phyloP scores from a whole-genome alignment of 2,797 vertebrate genomes.

The Apogon hyalosoma region DNA sequence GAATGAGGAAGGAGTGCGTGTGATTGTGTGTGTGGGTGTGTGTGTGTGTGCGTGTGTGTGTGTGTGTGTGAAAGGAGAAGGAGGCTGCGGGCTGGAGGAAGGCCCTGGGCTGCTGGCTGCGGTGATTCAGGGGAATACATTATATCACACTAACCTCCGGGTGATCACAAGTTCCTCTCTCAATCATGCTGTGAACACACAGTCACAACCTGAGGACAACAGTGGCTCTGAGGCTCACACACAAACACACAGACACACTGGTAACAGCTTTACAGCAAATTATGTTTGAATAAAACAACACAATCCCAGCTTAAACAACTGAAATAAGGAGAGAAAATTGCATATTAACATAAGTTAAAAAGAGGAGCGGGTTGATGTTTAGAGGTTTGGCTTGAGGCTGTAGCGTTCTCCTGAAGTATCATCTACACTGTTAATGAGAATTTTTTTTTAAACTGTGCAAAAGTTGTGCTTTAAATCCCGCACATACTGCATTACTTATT shows the following conservation, averaged over 20 bases:
- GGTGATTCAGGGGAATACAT: slow-evolving; percentile 77
- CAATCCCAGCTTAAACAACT: slow-evolving; percentile 68
- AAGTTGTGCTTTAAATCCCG: neutral
- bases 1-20: slow-evolving; percentile 25
- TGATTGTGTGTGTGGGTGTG: slow-evolving; percentile 1
- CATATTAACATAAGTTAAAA: slow-evolving; percentile 76
- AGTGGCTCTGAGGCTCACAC: slow-evolving; percentile 59
- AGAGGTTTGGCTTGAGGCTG: slow-evolving; percentile 61
- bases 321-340: slow-evolving; percentile 61
- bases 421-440: slow-evolving; percentile 43
- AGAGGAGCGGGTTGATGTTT: slow-evolving; percentile 61
- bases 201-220: slow-evolving; percentile 72
- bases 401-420: slow-evolving; percentile 33
- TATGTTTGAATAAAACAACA: slow-evolving; percentile 80
- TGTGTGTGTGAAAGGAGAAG: slow-evolving; percentile 29
- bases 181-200: slow-evolving; percentile 74
- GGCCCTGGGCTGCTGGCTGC: slow-evolving; percentile 70
- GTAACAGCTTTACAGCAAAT: slow-evolving; percentile 69
- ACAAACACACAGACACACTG: slow-evolving; percentile 21
- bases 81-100: slow-evolving; percentile 74
- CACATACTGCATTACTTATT: too few species aligned
- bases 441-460: slow-evolving; percentile 61
- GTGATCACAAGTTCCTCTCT: slow-evolving; percentile 70
- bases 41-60: neutral
- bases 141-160: slow-evolving; percentile 72